phyloP scores from a whole-genome alignment of 2,797 vertebrate species.

The Acanthurus leucopareius region DNA sequence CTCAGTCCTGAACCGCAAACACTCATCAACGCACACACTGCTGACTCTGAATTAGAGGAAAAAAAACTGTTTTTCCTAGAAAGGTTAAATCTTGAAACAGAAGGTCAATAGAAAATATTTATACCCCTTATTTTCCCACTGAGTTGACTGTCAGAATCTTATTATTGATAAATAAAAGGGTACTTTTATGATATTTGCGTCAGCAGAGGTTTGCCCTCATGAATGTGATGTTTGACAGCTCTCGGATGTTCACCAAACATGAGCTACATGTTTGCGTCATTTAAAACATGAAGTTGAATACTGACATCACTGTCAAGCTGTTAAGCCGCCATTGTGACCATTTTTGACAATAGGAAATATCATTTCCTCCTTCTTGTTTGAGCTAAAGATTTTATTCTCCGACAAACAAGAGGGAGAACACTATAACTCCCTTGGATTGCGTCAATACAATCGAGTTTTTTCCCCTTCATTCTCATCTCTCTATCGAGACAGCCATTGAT shows the following conservation, averaged over 20 bases:
- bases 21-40: conserved; percentile 2
- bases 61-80: not conserved
- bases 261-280: not conserved
- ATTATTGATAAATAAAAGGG: too few species aligned
- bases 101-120: not conserved
- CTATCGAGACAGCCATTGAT: conserved; percentile 62
- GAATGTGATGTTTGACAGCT: too few species aligned
- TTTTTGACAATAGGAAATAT: conserved; percentile 13
- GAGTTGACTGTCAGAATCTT: too few species aligned
- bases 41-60: not conserved
- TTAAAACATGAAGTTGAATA: not conserved
- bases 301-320: not conserved
- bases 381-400: conserved; percentile 56
- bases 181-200: too few species aligned
- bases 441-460: conserved; percentile 60
- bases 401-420: conserved; percentile 53
- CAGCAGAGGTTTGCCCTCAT: too few species aligned
- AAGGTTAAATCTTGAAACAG: not conserved
- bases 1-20: not conserved
- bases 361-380: conserved; percentile 12
- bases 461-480: conserved; percentile 62
- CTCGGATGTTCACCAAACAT: too few species aligned
- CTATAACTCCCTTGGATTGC: conserved; percentile 49
- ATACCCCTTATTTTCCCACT: too few species aligned
- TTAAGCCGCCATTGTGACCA: not conserved